phyloP scores from a whole-genome alignment of 2,888 invertebrate genomes.

The Campopleginae sp. region DNA sequence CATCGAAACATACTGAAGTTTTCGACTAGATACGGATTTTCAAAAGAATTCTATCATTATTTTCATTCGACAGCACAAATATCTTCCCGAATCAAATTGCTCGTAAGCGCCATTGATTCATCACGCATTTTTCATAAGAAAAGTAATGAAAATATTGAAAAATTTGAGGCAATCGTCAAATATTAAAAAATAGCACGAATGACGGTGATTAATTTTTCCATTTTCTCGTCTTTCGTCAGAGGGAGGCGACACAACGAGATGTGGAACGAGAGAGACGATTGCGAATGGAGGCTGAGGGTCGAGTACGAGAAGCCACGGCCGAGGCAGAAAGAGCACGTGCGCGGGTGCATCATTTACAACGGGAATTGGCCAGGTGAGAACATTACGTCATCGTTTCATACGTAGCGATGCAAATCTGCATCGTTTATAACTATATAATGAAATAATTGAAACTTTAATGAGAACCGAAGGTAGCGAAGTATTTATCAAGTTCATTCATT shows the following conservation, averaged over 20 bases:
- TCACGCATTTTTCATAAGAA: neutral
- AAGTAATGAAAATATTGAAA: neutral
- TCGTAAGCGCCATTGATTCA: neutral
- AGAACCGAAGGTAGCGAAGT: neutral
- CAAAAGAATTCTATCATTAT: neutral
- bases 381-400: conserved; percentile 4
- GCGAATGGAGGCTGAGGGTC: conserved; percentile 84
- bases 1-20: neutral
- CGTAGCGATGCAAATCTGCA: neutral
- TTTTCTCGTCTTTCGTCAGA: conserved; percentile 85
- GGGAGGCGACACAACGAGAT: conserved; percentile 85
- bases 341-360: conserved; percentile 83
- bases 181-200: neutral
- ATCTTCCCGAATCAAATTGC: neutral
- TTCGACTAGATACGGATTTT: neutral
- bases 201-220: neutral
- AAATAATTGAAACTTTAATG: neutral
- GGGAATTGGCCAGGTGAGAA: conserved; percentile 83
- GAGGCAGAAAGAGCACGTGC: conserved; percentile 83
- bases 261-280: conserved; percentile 84
- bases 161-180: neutral
- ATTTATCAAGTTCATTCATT: neutral
- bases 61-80: neutral
- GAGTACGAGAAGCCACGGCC: conserved; percentile 82
- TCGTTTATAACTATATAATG: neutral